These are phyloP conservation scores for Anticlea derivata DNA, from an alignment of 2,888 invertebrate genomes.

Conservation along the genomic window DNA sequence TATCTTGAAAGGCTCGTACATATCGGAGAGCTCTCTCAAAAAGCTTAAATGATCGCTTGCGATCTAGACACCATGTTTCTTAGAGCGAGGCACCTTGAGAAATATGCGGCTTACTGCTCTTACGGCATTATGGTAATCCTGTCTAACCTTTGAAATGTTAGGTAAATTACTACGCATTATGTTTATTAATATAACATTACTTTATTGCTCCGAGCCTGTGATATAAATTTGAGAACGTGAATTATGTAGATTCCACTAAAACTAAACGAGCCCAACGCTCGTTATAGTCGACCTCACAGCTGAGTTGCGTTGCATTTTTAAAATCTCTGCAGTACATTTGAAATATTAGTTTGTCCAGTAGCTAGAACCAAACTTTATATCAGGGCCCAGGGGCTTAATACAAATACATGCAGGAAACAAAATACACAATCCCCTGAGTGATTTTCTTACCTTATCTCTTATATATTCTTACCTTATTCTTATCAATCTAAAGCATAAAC, in stretches of 20 bases:
- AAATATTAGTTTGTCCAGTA: neutral
- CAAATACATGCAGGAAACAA: too few species aligned
- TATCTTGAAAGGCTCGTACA: neutral
- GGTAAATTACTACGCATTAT: neutral
- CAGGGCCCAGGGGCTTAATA: neutral
- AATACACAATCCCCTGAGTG: too few species aligned
- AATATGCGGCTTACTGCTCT: slow-evolving; percentile 1
- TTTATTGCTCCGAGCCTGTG: neutral
- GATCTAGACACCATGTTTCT: too few species aligned
- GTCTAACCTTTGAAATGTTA: slow-evolving; percentile 3
- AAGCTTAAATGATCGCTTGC: slow-evolving; percentile 31
- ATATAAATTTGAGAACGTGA: neutral
- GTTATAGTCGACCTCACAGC: slow-evolving; percentile 6
- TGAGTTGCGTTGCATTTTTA: slow-evolving; percentile 23
- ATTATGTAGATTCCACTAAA: slow-evolving; percentile 6
- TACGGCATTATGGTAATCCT: slow-evolving; percentile 12
- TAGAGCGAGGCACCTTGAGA: slow-evolving; percentile 3
- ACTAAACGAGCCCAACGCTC: too few species aligned
- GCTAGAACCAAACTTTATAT: neutral
- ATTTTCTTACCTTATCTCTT: too few species aligned
- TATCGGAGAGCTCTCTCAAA: neutral
- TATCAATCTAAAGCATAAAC: too few species aligned
- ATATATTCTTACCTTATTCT: too few species aligned
- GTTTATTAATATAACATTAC: too few species aligned
- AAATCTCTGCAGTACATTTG: slow-evolving; percentile 11